Evolutionary conservation across 2,888 invertebrate species (phyloP).

Genomic region (Drosophila falleni): DNA sequence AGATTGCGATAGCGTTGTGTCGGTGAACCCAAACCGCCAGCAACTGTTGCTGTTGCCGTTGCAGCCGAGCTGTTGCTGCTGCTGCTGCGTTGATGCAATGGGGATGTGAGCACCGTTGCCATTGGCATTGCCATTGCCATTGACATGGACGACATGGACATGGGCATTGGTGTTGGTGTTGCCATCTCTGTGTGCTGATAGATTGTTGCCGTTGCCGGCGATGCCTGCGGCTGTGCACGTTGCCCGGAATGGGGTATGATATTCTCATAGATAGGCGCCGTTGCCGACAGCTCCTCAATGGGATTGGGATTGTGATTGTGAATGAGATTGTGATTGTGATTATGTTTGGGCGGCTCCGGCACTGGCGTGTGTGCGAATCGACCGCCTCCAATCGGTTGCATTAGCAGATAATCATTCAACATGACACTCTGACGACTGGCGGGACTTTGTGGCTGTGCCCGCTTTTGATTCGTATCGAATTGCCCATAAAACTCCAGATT

Average conservation of each 20-base stretch:
- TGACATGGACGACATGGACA: constrained; percentile 21
- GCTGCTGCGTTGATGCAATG: constrained; percentile 83
- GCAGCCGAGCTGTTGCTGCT: constrained; percentile 77
- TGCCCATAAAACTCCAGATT: constrained; percentile 92
- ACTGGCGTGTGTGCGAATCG: constrained; percentile 86
- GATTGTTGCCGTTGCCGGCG: constrained; percentile 84
- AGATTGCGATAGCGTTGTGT: constrained; percentile 84
- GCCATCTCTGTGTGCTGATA: constrained; percentile 83
- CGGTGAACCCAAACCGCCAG: constrained; percentile 45
- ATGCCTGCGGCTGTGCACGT: constrained; percentile 85
- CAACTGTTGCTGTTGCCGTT: constrained; percentile 10
- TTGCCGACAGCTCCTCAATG: constrained; percentile 76
- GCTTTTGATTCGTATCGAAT: constrained; percentile 86
- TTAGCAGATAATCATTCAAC: constrained; percentile 85
- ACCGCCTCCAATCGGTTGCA: constrained; percentile 85
- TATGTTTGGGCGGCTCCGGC: constrained; percentile 82
- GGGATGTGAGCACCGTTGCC: constrained; percentile 68
- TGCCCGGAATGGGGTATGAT: constrained; percentile 87
- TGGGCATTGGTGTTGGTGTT: constrained; percentile 46
- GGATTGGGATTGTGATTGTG: constrained; percentile 22
- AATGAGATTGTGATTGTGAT: constrained; percentile 2
- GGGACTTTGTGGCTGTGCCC: constrained; percentile 91
- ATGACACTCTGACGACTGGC: constrained; percentile 80
- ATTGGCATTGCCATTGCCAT: constrained; percentile 26
- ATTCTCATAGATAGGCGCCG: constrained; percentile 88